Conservation (phyloP, 2,113 vertebrate species). For the Orthonyx spaldingii region DNA sequence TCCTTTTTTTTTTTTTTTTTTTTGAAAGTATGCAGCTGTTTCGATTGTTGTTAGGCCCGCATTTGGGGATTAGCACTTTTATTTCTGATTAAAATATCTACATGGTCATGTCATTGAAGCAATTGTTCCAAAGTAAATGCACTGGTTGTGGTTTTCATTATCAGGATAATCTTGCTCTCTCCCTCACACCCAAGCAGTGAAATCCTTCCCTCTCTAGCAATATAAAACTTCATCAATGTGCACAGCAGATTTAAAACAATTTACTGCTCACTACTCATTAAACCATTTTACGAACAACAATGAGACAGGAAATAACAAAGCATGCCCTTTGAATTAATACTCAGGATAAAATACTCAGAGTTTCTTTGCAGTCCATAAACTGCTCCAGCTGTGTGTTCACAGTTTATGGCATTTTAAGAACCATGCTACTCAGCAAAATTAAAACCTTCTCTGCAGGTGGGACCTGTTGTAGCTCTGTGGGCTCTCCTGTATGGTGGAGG, state of each 20-base stretch:
- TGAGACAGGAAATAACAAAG: constrained; percentile 70
- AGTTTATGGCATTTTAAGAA: constrained; percentile 53
- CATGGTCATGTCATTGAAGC: constrained; percentile 32
- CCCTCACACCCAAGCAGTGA: neutral
- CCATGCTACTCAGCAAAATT: constrained; percentile 44
- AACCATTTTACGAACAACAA: constrained; percentile 66
- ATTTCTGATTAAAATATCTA: constrained; percentile 59
- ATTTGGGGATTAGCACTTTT: constrained; percentile 55
- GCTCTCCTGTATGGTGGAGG: neutral
- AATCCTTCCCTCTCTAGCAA: constrained; percentile 7
- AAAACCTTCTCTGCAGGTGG: constrained; percentile 10
- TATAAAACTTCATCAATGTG: neutral
- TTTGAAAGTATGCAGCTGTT: constrained; percentile 1
- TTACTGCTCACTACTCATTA: constrained; percentile 54
- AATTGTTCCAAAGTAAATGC: constrained; percentile 53
- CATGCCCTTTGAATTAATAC: constrained; percentile 63
- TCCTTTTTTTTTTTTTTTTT: neutral
- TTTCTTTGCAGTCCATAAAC: constrained; percentile 67
- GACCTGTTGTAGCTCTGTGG: neutral
- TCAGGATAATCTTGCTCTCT: constrained; percentile 38
- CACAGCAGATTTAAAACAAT: constrained; percentile 45
- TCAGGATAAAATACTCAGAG: constrained; percentile 47
- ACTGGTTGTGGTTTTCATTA: constrained; percentile 55
- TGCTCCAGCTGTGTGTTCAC: constrained; percentile 63
- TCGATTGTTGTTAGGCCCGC: neutral